Percentiles rank a stretch among this genome's conserved stretches.
phyloP scores from a whole-genome alignment of 2,888 invertebrate genomes.

The Acrobasis consociella region DNA sequence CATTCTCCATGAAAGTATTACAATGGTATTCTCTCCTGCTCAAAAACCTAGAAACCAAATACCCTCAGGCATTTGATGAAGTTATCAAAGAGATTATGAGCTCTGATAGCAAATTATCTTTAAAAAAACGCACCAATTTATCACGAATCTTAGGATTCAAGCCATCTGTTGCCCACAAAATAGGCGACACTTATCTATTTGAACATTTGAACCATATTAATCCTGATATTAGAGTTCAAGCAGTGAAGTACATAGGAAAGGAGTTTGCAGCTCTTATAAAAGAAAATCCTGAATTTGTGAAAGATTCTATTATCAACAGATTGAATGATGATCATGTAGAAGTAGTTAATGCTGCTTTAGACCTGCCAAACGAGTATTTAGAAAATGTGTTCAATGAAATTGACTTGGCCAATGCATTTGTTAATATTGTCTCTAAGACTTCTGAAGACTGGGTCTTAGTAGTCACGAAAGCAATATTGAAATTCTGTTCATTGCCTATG shows the following conservation, averaged over 20 bases:
- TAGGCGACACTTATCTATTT: slow-evolving; percentile 81
- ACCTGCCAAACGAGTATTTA: slow-evolving; percentile 61
- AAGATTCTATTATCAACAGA: slow-evolving; percentile 84
- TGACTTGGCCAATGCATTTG: slow-evolving; percentile 73
- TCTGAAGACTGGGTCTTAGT: slow-evolving; percentile 68
- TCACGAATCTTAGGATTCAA: slow-evolving; percentile 78
- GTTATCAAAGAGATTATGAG: slow-evolving; percentile 83
- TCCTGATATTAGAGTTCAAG: slow-evolving; percentile 84
- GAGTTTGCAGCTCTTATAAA: slow-evolving; percentile 74
- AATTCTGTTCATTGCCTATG: slow-evolving; percentile 69
- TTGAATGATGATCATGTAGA: slow-evolving; percentile 85
- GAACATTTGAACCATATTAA: slow-evolving; percentile 89
- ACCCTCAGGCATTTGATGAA: slow-evolving; percentile 87
- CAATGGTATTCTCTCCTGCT: slow-evolving; percentile 82
- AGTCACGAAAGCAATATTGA: slow-evolving; percentile 62
- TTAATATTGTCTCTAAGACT: slow-evolving; percentile 74
- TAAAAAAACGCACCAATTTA: slow-evolving; percentile 58
- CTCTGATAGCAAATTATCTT: slow-evolving; percentile 52
- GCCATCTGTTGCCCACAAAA: slow-evolving; percentile 78
- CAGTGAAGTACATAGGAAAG: slow-evolving; percentile 85
- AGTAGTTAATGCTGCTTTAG: slow-evolving; percentile 83
- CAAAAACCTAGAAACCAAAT: slow-evolving; percentile 85
- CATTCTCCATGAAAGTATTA: slow-evolving; percentile 57
- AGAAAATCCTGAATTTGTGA: slow-evolving; percentile 83
- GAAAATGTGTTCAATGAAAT: slow-evolving; percentile 68